Evolutionary conservation across 2,888 invertebrate species (phyloP).

Genomic region (Timandra comae): DNA sequence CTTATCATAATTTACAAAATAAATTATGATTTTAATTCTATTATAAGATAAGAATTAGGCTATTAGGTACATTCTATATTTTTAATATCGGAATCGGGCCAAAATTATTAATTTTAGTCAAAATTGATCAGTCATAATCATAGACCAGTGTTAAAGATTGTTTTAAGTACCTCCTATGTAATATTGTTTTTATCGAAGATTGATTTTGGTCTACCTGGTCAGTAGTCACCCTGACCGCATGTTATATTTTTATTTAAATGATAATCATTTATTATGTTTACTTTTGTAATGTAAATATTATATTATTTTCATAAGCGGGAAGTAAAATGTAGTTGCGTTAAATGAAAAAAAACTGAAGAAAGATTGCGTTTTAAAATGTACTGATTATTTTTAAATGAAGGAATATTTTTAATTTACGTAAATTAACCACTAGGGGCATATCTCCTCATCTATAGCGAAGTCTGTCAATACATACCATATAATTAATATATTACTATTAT

Average conservation of each 20-base stretch:
- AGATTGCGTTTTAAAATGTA: slow-evolving; percentile 71
- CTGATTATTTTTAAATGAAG: slow-evolving; percentile 72
- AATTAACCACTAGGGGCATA: slow-evolving; percentile 48
- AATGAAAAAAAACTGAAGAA: slow-evolving; percentile 38
- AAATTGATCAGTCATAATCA: slow-evolving; percentile 45
- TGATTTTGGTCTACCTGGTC: slow-evolving; percentile 26
- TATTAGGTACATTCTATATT: slow-evolving; percentile 36
- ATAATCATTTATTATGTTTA: slow-evolving; percentile 22
- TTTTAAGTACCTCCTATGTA: slow-evolving; percentile 21
- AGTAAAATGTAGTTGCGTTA: slow-evolving; percentile 11
- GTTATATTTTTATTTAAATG: slow-evolving; percentile 26
- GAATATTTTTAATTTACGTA: slow-evolving; percentile 60
- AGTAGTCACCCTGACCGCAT: slow-evolving; percentile 25
- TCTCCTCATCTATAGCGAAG: slow-evolving; percentile 65
- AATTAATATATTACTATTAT: too few species aligned
- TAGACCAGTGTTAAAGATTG: slow-evolving; percentile 37
- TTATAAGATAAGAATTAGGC: slow-evolving; percentile 23
- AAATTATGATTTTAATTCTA: slow-evolving; percentile 32
- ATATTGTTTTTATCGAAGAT: slow-evolving; percentile 7
- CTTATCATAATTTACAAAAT: slow-evolving; percentile 41
- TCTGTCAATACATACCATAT: too few species aligned
- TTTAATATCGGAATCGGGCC: slow-evolving; percentile 64
- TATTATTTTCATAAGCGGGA: slow-evolving; percentile 5
- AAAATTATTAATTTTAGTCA: slow-evolving; percentile 69
- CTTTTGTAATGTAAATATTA: slow-evolving; percentile 25